Conservation (phyloP, 1,140 invertebrate species). For the Drosophila malerkotliana region DNA sequence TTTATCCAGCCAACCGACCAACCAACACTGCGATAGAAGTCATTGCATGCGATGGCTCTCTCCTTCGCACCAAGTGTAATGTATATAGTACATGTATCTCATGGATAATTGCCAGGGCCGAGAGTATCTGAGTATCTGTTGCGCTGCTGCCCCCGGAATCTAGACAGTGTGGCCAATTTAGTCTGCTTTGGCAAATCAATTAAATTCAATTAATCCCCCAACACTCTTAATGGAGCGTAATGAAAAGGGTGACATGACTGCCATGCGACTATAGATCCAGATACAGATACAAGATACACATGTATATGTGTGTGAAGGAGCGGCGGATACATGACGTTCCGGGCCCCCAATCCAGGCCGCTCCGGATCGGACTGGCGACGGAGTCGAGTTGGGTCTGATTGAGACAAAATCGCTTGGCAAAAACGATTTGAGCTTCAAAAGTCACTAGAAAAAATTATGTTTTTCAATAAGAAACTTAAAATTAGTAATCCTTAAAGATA, state of each 20-base stretch:
- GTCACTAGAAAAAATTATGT: conserved; percentile 26
- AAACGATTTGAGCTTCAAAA: conserved; percentile 70
- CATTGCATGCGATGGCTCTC: conserved; percentile 39
- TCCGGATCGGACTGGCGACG: conserved; percentile 36
- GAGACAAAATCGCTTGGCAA: conserved; percentile 69
- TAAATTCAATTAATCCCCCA: conserved; percentile 84
- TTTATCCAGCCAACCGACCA: conserved; percentile 52
- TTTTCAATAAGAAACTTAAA: background rate
- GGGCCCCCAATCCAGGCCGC: conserved; percentile 44
- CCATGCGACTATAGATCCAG: conserved; percentile 53
- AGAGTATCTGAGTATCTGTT: conserved; percentile 48
- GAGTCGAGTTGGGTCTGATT: conserved; percentile 28
- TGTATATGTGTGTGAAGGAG: background rate
- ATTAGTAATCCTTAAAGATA: background rate
- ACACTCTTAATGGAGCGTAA: conserved; percentile 83
- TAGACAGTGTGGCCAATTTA: conserved; percentile 83
- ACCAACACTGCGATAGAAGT: conserved; percentile 31
- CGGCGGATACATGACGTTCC: conserved; percentile 74
- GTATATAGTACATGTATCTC: conserved; percentile 51
- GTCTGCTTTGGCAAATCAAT: conserved; percentile 84
- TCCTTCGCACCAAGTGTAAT: conserved; percentile 50
- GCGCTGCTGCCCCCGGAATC: conserved; percentile 64
- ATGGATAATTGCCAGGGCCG: conserved; percentile 60
- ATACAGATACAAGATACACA: conserved; percentile 32
- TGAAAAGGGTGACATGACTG: conserved; percentile 83